Base-by-base conservation (phyloP, 2,797 vertebrate species). In the Sparus aurata region DNA sequence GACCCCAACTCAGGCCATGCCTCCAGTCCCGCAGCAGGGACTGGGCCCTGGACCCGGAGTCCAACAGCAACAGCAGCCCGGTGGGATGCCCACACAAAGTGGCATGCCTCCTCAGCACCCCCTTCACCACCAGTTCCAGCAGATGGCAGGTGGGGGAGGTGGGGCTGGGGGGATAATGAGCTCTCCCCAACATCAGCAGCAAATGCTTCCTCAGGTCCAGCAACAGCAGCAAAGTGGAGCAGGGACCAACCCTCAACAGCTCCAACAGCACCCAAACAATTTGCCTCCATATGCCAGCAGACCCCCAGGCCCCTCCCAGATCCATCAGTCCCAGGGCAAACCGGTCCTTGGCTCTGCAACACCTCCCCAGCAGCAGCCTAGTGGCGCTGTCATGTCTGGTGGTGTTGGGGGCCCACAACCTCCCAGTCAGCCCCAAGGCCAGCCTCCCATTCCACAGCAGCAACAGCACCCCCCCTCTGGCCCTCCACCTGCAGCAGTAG, bases 401-500 rank as follows among this genome's bases (percentile, higher is more conserved):
- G 77, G 11, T n/a, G 53, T 71, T 50, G 89, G 76, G 1, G 85
- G 82, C 1, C 96, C 96, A 8, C 94, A 95, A 0, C 91, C 95
- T 38, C 93, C 95, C 75, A 95, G 92, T 81, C 96, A 97, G 73
- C 94, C 95, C 23, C 96, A 96, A 53, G 95, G 95, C 63, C 96
- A 97, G 74, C 93, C 95, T 41, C 90, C 95, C 41, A 89, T 94
- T 23, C 85, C 94, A 0, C 97, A 95, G 57, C 94, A 93, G 62
- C 92, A 89, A 7, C 89, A 88, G 54, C 96, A 96, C 0, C 92
- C 93, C 0, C 85, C 95, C 3, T 94, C 96, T 9, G 98, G 97
- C 2, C 98, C 98, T 52, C 98, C 97, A 5, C 95, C 96, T 0
- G 98, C 98, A 27, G 98, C 98, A 0, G 97, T 99, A 71, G 98